Evolutionary conservation across 1,140 invertebrate species (phyloP), one percentile per base, ranked within the genome.

Genomic region (Chelonus insularis): DNA sequence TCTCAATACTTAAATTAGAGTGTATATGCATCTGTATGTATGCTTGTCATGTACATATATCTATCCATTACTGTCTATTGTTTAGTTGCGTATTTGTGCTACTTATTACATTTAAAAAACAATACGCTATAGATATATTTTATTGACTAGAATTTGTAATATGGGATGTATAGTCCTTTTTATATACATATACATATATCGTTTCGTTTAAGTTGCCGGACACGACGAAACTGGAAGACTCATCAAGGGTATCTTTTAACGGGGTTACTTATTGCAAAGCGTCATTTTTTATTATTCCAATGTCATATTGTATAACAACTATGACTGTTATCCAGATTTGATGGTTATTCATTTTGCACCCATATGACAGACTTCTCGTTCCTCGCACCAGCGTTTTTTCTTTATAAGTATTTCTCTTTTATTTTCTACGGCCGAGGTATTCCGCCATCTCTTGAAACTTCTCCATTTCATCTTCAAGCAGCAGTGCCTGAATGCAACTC

Each of bases 371-470:
- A 21, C 37, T 48, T 23, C 21, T 34, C 23, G 20, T 36, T n/a
- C n/a, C 34, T 60, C 50, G 52, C 25, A 54, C 54, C 57, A 36
- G 48, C 60, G 48, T 58, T 59, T 58, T 68, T 51, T 63, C 69
- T 60, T 58, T 60, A 50, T 66, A 62, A 61, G 64, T 65, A 68
- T 60, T 65, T 63, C 64, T 62, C 69, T 69, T 71, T 77, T 80
- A 80, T 68, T 81, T 79, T 70, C 75, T 80, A 71, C 79, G 74
- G 68, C 85, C 85, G 72, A 86, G 78, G 72, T 83, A 84, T 73
- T 85, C 84, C 69, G 84, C 84, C 82, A 87, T 86, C 70, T 85
- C 81, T 66, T 83, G 80, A 70, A 84, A 82, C 68, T 84, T 82
- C 66, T 84, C 80, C 69, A 84, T 80, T 70, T 87, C 84, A 65